A percentile compares a stretch with the other conserved stretches of the same genome.
Evolutionary conservation across 2,113 vertebrate species (phyloP).

Genomic region (Ageneiosus marmoratus): DNA sequence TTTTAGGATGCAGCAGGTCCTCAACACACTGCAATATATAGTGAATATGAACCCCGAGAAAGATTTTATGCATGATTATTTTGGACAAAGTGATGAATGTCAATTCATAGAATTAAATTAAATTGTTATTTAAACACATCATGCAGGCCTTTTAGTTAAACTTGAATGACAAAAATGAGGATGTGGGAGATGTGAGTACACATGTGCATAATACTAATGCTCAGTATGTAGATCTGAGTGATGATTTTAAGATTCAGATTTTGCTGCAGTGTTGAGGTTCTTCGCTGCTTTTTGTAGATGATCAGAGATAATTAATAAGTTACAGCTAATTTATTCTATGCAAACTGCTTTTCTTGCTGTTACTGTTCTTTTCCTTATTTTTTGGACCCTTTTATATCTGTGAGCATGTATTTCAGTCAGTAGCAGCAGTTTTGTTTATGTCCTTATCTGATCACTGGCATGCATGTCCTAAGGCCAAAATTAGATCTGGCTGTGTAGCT

Average conservation of each 20-base stretch:
- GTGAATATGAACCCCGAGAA: not conserved
- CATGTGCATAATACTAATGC: not conserved
- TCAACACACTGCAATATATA: not conserved
- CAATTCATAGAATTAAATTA: no score
- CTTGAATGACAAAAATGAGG: not conserved
- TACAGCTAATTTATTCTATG: not conserved
- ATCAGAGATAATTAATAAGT: not conserved
- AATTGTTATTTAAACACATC: not conserved
- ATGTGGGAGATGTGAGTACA: not conserved
- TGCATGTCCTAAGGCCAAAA: constrained; percentile 6
- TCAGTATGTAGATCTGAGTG: not conserved
- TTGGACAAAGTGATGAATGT: not conserved
- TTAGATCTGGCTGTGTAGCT: constrained; percentile 15
- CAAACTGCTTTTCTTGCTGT: not conserved
- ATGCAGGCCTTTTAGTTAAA: not conserved
- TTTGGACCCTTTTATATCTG: not conserved
- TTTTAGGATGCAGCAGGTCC: not conserved
- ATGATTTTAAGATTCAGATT: not conserved
- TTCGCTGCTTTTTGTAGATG: not conserved
- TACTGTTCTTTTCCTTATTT: not conserved
- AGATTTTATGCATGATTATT: not conserved
- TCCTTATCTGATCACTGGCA: not conserved
- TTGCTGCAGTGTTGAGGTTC: not conserved
- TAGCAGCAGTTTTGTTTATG: not conserved
- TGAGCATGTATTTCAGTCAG: not conserved